Base-by-base conservation (phyloP, 2,888 invertebrate species). In the Metallyticus violacea region DNA sequence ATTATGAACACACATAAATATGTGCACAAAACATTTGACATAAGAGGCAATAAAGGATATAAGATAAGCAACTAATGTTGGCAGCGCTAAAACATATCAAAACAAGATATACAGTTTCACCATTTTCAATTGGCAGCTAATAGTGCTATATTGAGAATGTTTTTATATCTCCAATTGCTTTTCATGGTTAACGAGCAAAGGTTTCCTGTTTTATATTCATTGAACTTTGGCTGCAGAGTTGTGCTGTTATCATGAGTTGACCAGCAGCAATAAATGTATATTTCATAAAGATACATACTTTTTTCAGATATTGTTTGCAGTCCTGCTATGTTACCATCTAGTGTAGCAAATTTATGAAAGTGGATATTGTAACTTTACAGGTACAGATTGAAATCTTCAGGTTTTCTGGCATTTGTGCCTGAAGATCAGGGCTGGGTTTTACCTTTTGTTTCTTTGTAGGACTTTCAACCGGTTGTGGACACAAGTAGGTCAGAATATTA, bases 381-480 rank as follows among this genome's bases (percentile, higher is more conserved):
- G 40, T 15, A 15, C 4, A 62, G 22, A 62, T 3, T 62, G 40
- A 4, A 62, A 62, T 62, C 40, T 62, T 62, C 40, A 62, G 40
- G 40, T 62, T 62, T 15, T 62, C 15, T 62, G 40, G 40, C 40
- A 15, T 62, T 62, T 62, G 40, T 22, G 22, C 40, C 40, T 62
- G 40, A 62, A 62, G 40, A 62, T 62, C n/a, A 62, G 40, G 40
- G 40, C 15, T 62, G 15, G 40, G 40, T 62, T 62, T 62, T 62
- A 62, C 40, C 40, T 62, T 62, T 62, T 62, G 40, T 28, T 9
- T 82, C 86, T 62, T 90, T 91, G 7, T 89, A 96, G 96, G 87
- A 99, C 99, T 28, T 99, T 99, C 91, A 96, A 97, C 90, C 95
- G 96, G 89, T 92, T 99, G 81, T 99, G 99, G 99, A 95, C 95